Evolutionary conservation across 2,113 vertebrate genomes (phyloP).

Genomic region (Charadrius vociferus): DNA sequence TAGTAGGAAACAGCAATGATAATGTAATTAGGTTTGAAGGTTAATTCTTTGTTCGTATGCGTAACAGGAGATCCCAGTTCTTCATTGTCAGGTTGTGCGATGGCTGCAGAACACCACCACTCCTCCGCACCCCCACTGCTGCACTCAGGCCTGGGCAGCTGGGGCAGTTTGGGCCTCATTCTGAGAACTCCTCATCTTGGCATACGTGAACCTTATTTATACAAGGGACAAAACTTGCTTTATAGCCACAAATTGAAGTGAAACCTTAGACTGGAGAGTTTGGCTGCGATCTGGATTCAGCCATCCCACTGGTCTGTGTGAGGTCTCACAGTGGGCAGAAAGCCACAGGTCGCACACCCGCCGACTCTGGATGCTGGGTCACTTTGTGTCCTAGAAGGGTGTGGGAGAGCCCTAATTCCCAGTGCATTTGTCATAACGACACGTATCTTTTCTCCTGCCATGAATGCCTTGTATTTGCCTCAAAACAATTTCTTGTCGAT

Average conservation of each 20-base stretch:
- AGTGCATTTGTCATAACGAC: fast-evolving
- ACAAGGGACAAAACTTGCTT: neutral
- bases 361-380: neutral
- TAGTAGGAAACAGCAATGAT: neutral
- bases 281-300: neutral
- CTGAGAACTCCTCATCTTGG: neutral
- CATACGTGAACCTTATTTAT: fast-evolving
- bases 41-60: neutral
- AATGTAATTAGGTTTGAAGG: neutral
- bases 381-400: neutral
- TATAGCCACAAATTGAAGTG: neutral
- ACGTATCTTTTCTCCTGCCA: fast-evolving
- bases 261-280: neutral
- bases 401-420: neutral
- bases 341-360: fast-evolving
- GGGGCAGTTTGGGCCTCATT: neutral
- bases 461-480: neutral
- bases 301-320: neutral
- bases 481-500: neutral
- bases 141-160: neutral
- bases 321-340: neutral
- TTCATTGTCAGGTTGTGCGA: fast-evolving
- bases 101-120: neutral
- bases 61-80: neutral
- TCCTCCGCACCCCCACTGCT: neutral